phyloP scores from a whole-genome alignment of 2,113 vertebrate species.

The Nestor notabilis region DNA sequence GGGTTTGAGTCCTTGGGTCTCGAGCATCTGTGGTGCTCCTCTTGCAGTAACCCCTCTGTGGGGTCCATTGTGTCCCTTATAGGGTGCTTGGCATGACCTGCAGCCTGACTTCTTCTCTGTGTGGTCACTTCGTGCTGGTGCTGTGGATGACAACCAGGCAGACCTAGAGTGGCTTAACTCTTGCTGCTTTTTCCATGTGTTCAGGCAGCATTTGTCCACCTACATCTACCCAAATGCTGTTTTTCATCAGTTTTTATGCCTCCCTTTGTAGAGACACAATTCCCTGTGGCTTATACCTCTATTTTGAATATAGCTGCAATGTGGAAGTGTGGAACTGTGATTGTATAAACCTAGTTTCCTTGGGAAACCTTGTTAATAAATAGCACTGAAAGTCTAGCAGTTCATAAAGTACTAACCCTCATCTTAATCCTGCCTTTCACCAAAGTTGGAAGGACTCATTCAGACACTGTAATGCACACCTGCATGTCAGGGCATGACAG shows the following conservation, averaged over 20 bases:
- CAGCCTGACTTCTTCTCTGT: not conserved
- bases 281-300: fast-evolving
- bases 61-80: not conserved
- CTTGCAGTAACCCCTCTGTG: fast-evolving
- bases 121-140: fast-evolving
- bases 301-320: not conserved
- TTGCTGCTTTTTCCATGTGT: not conserved
- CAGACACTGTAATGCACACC: not conserved
- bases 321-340: not conserved
- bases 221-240: fast-evolving
- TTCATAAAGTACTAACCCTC: not conserved
- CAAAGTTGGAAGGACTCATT: not conserved
- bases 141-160: not conserved
- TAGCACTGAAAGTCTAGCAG: too few relatives aligned
- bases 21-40: fast-evolving
- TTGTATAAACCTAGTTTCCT: not conserved
- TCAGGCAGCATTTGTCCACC: not conserved
- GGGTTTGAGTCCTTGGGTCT: not conserved
- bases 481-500: fast-evolving
- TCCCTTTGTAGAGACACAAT: not conserved
- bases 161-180: not conserved
- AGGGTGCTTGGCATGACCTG: not conserved
- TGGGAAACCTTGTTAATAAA: not conserved
- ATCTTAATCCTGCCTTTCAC: not conserved
- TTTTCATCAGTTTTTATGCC: not conserved